A percentile compares a stretch with the other conserved stretches of the same genome.
phyloP scores from a whole-genome alignment of 2,113 vertebrate species.

The Fregata magnificens region DNA sequence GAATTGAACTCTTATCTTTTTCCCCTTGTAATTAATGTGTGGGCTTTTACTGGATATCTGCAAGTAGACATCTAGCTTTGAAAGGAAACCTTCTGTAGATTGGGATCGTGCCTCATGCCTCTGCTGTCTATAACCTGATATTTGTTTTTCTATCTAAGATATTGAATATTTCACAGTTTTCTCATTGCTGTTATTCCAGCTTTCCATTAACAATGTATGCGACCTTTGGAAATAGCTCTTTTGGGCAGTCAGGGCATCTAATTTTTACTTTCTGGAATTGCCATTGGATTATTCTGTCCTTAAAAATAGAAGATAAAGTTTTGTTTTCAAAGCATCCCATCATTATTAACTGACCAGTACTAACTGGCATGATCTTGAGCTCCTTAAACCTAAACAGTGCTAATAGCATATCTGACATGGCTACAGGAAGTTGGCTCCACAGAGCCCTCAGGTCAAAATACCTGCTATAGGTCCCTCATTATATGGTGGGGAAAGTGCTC shows the following conservation, averaged over 20 bases:
- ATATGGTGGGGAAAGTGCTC: not conserved
- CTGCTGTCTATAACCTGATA: not conserved
- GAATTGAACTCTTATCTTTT: constrained; percentile 42
- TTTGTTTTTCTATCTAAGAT: constrained; percentile 15
- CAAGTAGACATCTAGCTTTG: constrained; percentile 29
- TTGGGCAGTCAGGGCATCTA: not conserved
- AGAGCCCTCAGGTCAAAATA: not conserved
- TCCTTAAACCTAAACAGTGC: not conserved
- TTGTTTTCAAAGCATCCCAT: constrained; percentile 14
- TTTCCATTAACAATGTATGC: constrained; percentile 26
- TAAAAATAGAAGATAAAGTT: not conserved
- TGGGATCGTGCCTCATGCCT: not conserved
- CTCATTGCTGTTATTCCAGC: not conserved
- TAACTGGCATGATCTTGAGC: not conserved
- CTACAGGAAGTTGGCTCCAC: not conserved
- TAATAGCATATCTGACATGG: not conserved
- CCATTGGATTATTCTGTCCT: not conserved
- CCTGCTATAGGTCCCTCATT: not conserved
- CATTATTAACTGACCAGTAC: not conserved
- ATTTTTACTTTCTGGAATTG: constrained; percentile 19
- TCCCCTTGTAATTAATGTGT: constrained; percentile 54
- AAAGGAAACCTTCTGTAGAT: constrained; percentile 20
- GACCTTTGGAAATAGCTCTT: constrained; percentile 35
- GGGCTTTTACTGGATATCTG: constrained; percentile 23
- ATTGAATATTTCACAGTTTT: constrained; percentile 20